phyloP scores from a whole-genome alignment of 1,140 invertebrate genomes.

The Lysiphlebus fabarum region DNA sequence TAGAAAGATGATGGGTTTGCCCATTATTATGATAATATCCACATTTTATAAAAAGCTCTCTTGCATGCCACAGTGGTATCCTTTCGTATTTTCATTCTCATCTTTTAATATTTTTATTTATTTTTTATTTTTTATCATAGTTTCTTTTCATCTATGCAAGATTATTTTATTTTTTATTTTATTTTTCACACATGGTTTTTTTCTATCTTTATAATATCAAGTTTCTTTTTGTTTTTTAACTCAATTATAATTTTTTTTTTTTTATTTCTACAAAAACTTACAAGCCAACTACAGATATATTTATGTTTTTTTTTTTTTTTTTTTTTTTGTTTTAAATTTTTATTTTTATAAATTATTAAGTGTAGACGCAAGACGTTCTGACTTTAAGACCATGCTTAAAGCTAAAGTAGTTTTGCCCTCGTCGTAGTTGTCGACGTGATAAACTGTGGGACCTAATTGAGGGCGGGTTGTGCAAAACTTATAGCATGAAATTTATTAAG shows the following conservation, averaged over 20 bases:
- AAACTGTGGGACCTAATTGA: conserved; percentile 23
- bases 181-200: conserved; percentile 3
- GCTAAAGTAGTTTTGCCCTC: conserved; percentile 22
- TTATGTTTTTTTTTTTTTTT: conserved; percentile 15
- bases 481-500: conserved; percentile 21
- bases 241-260: conserved; percentile 1
- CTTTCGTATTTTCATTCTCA: conserved; percentile 15
- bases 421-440: conserved; percentile 18
- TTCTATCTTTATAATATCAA: not conserved
- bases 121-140: conserved; percentile 14
- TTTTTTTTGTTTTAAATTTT: conserved; percentile 18
- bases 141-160: not conserved
- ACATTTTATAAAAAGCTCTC: conserved; percentile 34
- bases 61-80: conserved; percentile 29
- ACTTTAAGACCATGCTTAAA: conserved; percentile 20
- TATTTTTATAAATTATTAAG: conserved; percentile 28
- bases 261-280: no score
- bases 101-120: conserved; percentile 13
- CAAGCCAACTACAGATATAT: not conserved
- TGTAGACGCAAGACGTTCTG: conserved; percentile 15
- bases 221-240: conserved; percentile 1
- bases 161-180: not conserved
- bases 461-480: conserved; percentile 18
- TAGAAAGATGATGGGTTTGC: conserved; percentile 38
- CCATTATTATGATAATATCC: conserved; percentile 46